These are phyloP conservation scores for Cetoscarus ocellatus DNA, from an alignment of 2,797 vertebrate genomes.

Conservation along the genomic window DNA sequence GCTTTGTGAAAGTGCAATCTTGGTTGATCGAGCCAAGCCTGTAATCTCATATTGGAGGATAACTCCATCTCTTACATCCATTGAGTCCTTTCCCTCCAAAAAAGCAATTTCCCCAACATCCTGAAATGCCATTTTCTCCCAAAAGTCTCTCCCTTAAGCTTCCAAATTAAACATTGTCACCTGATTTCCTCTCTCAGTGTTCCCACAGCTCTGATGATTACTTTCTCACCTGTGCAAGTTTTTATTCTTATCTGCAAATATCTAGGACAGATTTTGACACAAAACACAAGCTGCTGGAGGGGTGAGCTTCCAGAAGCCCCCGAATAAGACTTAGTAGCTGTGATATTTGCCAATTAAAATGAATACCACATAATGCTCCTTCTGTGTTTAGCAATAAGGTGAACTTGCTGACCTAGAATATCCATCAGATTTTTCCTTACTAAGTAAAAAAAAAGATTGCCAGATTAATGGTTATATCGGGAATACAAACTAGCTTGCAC, in stretches of 20 bases:
- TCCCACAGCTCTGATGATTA: slow-evolving; percentile 31
- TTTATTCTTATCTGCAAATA: slow-evolving; percentile 11
- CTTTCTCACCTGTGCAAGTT: slow-evolving; percentile 22
- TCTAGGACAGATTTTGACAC: neutral
- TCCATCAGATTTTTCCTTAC: no score
- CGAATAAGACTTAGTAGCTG: neutral
- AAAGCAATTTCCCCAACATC: slow-evolving; percentile 55
- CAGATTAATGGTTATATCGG: no score
- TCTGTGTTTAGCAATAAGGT: no score
- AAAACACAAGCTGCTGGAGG: neutral
- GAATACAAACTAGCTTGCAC: no score
- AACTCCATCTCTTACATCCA: slow-evolving; percentile 44
- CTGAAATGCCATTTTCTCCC: slow-evolving; percentile 47
- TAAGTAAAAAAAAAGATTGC: no score
- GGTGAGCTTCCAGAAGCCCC: neutral
- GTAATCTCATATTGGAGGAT: slow-evolving; percentile 67
- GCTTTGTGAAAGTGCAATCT: slow-evolving; percentile 19
- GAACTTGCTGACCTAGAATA: no score
- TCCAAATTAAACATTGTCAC: slow-evolving; percentile 48
- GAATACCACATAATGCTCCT: no score
- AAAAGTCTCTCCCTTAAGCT: slow-evolving; percentile 46
- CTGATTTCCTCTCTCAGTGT: slow-evolving; percentile 29
- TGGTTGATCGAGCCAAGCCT: slow-evolving; percentile 45
- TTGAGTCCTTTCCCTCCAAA: slow-evolving; percentile 24
- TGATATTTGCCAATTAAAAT: neutral